A percentile compares a stretch with the other conserved stretches of the same genome.
These are phyloP conservation scores for Onychostruthus taczanowskii DNA, from an alignment of 2,113 vertebrate species.

Conservation along the genomic window DNA sequence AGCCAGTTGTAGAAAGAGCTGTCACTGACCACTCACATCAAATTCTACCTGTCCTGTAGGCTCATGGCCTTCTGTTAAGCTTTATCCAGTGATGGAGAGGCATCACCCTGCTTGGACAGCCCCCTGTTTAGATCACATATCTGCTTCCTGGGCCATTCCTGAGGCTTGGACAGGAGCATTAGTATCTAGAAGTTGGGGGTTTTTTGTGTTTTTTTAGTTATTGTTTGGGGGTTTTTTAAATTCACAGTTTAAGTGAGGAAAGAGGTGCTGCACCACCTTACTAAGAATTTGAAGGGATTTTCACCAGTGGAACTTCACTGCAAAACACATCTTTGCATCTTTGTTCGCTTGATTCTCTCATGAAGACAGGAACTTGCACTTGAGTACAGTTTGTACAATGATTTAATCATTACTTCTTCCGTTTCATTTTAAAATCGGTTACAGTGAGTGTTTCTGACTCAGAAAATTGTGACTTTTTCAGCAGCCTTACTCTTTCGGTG, in stretches of 20 bases:
- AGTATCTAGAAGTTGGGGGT: not conserved
- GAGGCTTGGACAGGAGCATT: not conserved
- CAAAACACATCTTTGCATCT: not conserved
- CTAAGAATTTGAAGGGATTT: not conserved
- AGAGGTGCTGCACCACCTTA: not conserved
- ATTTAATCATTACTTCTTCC: not conserved
- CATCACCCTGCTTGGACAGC: not conserved
- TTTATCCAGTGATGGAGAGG: not conserved
- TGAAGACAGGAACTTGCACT: not conserved
- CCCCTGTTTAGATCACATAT: not conserved
- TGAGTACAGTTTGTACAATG: not conserved
- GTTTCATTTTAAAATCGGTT: not conserved
- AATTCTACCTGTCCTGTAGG: not conserved
- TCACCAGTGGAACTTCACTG: not conserved
- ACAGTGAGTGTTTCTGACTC: not conserved
- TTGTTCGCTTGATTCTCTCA: not conserved
- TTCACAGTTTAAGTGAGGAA: not conserved
- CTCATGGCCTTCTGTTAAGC: not conserved
- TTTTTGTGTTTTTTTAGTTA: not conserved
- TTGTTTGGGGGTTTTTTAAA: not conserved
- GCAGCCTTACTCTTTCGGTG: not conserved
- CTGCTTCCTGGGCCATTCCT: not conserved
- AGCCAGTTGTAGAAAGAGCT: not conserved
- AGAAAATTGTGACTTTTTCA: not conserved
- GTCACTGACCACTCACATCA: not conserved